Conservation (phyloP, 2,797 vertebrate species). For the Allobates femoralis region DNA sequence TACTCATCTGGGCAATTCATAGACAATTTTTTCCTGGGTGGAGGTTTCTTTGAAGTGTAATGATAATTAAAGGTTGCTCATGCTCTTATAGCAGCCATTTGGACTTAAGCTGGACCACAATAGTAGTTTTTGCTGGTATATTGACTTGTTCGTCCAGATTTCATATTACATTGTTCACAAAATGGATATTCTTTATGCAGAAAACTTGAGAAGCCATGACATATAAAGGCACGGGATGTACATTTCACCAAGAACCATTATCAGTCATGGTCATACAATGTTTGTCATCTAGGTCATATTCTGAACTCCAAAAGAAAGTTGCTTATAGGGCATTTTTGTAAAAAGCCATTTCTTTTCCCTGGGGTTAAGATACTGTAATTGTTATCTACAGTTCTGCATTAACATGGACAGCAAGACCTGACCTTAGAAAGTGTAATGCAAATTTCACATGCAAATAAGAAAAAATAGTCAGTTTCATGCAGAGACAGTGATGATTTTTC, state of each 20-base stretch:
- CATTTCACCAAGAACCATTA: not conserved
- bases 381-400: not conserved
- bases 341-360: too few relatives aligned
- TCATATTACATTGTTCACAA: not conserved
- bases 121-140: not conserved
- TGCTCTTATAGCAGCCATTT: not conserved
- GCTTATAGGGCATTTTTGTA: not conserved
- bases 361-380: not conserved
- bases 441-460: not conserved
- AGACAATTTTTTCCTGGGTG: too few relatives aligned
- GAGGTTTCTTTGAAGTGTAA: not conserved
- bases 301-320: not conserved
- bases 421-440: constrained; percentile 6
- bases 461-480: not conserved
- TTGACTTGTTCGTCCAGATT: not conserved
- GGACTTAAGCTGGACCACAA: not conserved
- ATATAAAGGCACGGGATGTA: not conserved
- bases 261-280: not conserved
- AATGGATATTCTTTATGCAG: not conserved
- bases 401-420: not conserved
- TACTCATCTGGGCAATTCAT: too few relatives aligned
- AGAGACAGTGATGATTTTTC: not conserved
- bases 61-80: not conserved
- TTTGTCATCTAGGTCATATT: not conserved
- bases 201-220: not conserved